Base-by-base conservation (phyloP, 2,888 invertebrate genomes). In the Cephus nigrinus region DNA sequence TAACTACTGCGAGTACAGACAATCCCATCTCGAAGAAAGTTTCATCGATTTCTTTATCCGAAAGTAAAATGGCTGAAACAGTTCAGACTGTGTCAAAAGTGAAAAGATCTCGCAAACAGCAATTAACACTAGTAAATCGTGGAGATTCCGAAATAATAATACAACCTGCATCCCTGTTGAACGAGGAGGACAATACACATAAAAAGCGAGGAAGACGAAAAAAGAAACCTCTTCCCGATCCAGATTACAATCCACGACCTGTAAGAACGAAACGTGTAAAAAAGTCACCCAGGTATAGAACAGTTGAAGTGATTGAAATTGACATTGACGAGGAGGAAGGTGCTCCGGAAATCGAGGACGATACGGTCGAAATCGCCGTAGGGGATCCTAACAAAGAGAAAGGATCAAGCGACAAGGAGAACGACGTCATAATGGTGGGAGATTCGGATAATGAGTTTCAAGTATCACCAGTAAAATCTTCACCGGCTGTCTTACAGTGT, bases 141-240 rank as follows among this genome's bases (percentile, higher is more conserved):
- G 90, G 88, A 1, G 91, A 91, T 79, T 88, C 91, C 0, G 91
- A 91, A 80, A 91, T 91, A 36, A 91, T 91, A 74, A 91, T 91
- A 73, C 91, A 91, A 80, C 88, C 90, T 1, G 90, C 91, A 3
- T 87, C 86, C 4, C 79, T 86, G 30, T 69, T 85, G 11, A 75
- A 75, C 34, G 87, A 89, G 73, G 86, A 86, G 1, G 84, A 84
- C 30, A 83, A 79, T 3, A 81, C 77, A 1, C 78, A 81, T 30
- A 85, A 79, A 40, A 89, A 86, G 76, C 86, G 85, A 35, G 85
- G 86, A 3, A 83, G 86, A 69, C 84, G 90, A 69, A 81, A 79
- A 74, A 90, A 85, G 82, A 87, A 87, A 78, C 32, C 79, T 4
- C 68, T 83, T 1, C 79, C 84, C 23, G 84, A 86, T 75, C 84